Base-by-base conservation (phyloP, 30 jellyfish, hydroid and myxozoan genomes). In the Clytia hemisphaerica region DNA sequence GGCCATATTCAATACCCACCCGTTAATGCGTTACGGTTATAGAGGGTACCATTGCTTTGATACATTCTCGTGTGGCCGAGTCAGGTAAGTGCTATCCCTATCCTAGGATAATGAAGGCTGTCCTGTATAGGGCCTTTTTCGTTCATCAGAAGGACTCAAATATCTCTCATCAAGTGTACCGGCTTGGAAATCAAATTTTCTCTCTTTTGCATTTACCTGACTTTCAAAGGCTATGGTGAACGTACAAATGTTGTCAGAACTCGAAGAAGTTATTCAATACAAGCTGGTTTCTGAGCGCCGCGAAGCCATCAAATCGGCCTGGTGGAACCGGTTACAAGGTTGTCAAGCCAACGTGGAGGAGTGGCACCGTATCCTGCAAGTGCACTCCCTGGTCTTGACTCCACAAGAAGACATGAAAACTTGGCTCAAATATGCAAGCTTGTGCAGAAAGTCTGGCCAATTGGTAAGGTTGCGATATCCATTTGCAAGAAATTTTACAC, bases 171-270 rank as follows among this genome's bases (percentile, higher is more conserved):
- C n/a, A n/a, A n/a, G n/a, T n/a, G n/a, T n/a, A n/a, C n/a, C n/a
- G n/a, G n/a, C n/a, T n/a, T n/a, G n/a, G n/a, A n/a, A n/a, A n/a
- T n/a, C n/a, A n/a, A n/a, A n/a, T n/a, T n/a, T n/a, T n/a, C n/a
- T n/a, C n/a, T n/a, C n/a, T n/a, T n/a, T n/a, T n/a, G n/a, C n/a
- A n/a, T n/a, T n/a, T n/a, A n/a, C n/a, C n/a, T n/a, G n/a, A n/a
- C n/a, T n/a, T n/a, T n/a, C n/a, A n/a, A n/a, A 88, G 97, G 92
- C 99, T 6, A 82, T 92, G 99, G 99, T 92, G 1, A 82, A 87
- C 0, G 95, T 83, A 0, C 99, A 92, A 59, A 82, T 92, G 99
- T 68, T 92, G 29, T 82, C 99, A 4, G 99, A 92, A 44, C 88
- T 92, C 4, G 99, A 92, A 48, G 99, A 92, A 45, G 95, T 92